Evolutionary conservation across 2,113 vertebrate genomes (phyloP), one percentile per base, ranked within the genome.

Genomic region (Chauna torquata): DNA sequence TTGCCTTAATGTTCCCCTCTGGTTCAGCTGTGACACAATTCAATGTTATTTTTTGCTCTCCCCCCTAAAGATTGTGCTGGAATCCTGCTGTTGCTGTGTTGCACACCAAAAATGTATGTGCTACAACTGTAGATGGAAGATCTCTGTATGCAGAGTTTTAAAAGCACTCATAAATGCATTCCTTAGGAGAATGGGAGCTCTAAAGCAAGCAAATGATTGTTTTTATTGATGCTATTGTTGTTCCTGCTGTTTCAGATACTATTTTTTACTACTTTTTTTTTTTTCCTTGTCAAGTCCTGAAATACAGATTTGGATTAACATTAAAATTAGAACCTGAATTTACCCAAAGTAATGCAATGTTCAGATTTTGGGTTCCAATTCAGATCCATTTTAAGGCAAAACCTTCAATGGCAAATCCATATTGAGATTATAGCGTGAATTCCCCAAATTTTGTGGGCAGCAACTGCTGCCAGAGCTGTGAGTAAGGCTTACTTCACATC

Each of bases 151-250:
- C 0, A 18, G 17, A 82, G 44, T 62, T 89, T 88, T 91, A 92
- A 94, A 95, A 86, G 44, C 57, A 72, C 24, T 69, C 62, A 87
- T 96, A 89, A 96, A 82, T 76, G 40, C 24, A 66, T 58, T 96
- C 38, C 82, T 91, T 84, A 87, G 40, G 12, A 91, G 65, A 55
- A 77, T 4, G 65, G 50, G 38, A 85, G 25, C 17, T 82, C 54
- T 85, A 85, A 90, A 80, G 54, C 32, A 34, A 36, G 14, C 32
- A 38, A 89, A 80, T 22, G 3, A 85, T 85, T 79, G 4, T 0
- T 24, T 91, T 87, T 84, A 90, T 74, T 91, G 87, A 85, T 80
- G 70, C 40, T 80, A 0, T 82, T 94, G 65, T 54, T 82, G 36
- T 72, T 94, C 45, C 87, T 77, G 49, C 27, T 85, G 49, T 87